Evolutionary conservation across 2,888 invertebrate genomes (phyloP).

Genomic region (Nomada hirtipes): DNA sequence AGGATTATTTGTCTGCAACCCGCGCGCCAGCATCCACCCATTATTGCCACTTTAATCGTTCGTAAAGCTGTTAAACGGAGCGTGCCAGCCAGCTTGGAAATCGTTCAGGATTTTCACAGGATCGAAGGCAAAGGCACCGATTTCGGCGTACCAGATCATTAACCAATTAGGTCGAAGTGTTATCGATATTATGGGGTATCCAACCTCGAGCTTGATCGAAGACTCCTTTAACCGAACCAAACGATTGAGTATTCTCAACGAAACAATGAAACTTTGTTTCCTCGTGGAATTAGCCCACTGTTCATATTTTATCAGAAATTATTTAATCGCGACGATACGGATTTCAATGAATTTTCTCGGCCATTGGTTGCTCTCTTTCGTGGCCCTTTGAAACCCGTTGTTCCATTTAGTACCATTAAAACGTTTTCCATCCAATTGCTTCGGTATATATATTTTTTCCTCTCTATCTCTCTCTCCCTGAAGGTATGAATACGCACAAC

Average conservation of each 20-base stretch:
- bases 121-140: conserved; percentile 30
- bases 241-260: neutral
- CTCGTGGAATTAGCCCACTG: conserved; percentile 7
- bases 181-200: conserved; percentile 42
- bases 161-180: conserved; percentile 49
- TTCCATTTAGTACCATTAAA: conserved; percentile 9
- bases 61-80: conserved; percentile 44
- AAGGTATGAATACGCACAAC: neutral
- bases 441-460: neutral
- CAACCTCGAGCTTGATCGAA: neutral
- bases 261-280: neutral
- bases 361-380: neutral
- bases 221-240: conserved; percentile 5
- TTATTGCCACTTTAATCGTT: conserved; percentile 33
- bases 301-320: conserved; percentile 13
- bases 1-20: conserved; percentile 25
- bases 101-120: conserved; percentile 31
- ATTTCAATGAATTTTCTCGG: neutral
- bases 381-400: neutral
- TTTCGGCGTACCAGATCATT: conserved; percentile 43
- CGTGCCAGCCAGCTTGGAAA: conserved; percentile 21
- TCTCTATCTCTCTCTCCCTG: neutral
- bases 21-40: conserved; percentile 3
- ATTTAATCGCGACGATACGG: conserved; percentile 21
- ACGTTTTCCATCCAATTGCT: conserved; percentile 15